Evolutionary conservation across 2,888 invertebrate species (phyloP).

Genomic region (Parnassius apollo): DNA sequence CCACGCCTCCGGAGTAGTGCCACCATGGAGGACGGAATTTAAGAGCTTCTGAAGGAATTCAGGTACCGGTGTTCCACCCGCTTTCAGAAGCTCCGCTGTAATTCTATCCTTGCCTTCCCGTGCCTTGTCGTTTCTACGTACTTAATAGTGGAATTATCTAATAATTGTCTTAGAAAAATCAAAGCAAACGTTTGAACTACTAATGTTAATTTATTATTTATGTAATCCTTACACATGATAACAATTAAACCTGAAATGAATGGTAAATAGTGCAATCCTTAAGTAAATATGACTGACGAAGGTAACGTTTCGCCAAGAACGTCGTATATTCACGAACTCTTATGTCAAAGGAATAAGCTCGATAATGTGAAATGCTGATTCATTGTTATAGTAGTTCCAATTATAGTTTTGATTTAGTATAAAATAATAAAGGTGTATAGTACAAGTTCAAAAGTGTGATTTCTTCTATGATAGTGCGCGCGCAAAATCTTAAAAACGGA

Average conservation of each 20-base stretch:
- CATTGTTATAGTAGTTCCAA: background rate
- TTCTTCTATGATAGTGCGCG: background rate
- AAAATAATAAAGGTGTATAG: background rate
- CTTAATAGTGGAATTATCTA: too few relatives aligned
- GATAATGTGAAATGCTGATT: background rate
- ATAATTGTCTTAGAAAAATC: background rate
- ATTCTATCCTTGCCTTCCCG: too few relatives aligned
- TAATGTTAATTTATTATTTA: conserved; percentile 17
- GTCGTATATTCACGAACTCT: background rate
- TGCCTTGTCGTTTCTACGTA: too few relatives aligned
- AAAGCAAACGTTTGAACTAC: conserved; percentile 1
- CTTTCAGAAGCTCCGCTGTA: too few relatives aligned
- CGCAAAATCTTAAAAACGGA: background rate
- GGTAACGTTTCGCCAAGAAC: background rate
- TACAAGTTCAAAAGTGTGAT: background rate
- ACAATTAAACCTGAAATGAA: conserved; percentile 8
- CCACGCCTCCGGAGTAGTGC: too few relatives aligned
- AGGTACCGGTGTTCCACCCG: too few relatives aligned
- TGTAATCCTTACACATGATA: conserved; percentile 12
- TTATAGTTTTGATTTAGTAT: conserved; percentile 8
- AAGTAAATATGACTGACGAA: conserved; percentile 6
- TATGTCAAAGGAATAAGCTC: background rate
- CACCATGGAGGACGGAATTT: too few relatives aligned
- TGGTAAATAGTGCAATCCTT: conserved; percentile 8
- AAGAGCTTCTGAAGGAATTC: too few relatives aligned